Conservation (phyloP, 1,140 invertebrate species). For the Uloborus diversus region DNA sequence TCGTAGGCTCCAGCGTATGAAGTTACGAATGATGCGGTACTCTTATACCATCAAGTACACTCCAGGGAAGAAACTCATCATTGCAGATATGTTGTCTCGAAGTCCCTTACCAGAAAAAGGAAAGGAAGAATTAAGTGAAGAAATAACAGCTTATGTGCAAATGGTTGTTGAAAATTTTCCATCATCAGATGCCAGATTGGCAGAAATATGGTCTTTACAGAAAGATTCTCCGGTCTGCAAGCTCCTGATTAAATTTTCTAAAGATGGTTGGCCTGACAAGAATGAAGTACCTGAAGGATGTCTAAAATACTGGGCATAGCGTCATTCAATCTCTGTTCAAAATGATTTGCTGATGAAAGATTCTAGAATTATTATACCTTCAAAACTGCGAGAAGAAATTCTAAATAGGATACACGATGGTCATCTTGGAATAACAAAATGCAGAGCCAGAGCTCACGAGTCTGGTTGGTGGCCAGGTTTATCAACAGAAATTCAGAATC, state of each 20-base stretch:
- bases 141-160: not conserved
- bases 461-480: not conserved
- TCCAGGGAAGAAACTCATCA: not conserved
- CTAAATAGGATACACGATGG: not conserved
- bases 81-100: not conserved
- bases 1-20: not conserved
- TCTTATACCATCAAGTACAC: not conserved
- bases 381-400: not conserved
- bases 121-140: not conserved
- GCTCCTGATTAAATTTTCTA: not conserved
- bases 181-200: not conserved
- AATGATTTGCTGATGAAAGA: not conserved
- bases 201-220: not conserved
- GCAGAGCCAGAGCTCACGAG: not conserved
- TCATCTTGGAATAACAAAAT: slow-evolving; percentile 1
- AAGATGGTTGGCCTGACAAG: slow-evolving; percentile 1
- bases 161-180: not conserved
- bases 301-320: not conserved
- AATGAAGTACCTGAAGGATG: not conserved
- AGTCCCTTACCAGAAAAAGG: not conserved
- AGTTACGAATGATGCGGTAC: not conserved
- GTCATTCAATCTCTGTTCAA: not conserved
- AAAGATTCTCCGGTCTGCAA: not conserved
- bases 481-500: not conserved
- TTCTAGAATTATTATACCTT: not conserved